Percentiles rank a stretch among this genome's conserved stretches.
These are phyloP conservation scores for Notarius lentiginosus DNA, from an alignment of 2,113 vertebrate species.

Conservation along the genomic window DNA sequence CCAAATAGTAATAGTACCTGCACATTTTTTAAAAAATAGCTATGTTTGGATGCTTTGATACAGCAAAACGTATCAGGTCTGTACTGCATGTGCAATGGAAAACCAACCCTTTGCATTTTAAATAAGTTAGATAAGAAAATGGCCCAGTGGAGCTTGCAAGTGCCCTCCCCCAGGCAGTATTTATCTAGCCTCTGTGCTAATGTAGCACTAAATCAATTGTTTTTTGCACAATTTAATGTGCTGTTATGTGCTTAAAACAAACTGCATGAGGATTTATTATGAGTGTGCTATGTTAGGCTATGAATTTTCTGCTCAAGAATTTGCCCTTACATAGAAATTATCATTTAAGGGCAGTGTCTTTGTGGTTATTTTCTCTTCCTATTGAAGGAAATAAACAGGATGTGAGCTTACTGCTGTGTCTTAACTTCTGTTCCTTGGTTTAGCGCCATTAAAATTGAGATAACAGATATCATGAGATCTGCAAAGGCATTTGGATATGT, in stretches of 20 bases:
- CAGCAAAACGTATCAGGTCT: not conserved
- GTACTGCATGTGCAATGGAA: not conserved
- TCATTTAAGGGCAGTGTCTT: not conserved
- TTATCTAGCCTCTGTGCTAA: not conserved
- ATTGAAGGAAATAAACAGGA: not conserved
- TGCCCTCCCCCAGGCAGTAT: not conserved
- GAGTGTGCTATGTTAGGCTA: not conserved
- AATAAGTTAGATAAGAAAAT: conserved; percentile 13
- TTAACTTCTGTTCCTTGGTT: not conserved
- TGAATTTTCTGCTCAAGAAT: not conserved
- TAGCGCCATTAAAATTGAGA: not conserved
- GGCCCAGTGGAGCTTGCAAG: not conserved
- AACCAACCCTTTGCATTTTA: conserved; percentile 18
- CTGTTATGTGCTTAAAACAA: not conserved
- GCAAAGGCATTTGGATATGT: not conserved
- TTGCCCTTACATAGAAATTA: not conserved
- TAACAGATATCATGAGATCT: not conserved
- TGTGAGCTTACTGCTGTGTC: not conserved
- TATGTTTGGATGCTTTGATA: not conserved
- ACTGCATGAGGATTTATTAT: not conserved
- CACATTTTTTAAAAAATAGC: not conserved
- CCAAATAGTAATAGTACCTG: not conserved
- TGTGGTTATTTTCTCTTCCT: not conserved
- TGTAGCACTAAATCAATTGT: not conserved
- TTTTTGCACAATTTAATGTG: conserved; percentile 3